phyloP scores from a whole-genome alignment of 2,888 invertebrate species.

The Amblyjoppa proteus region DNA sequence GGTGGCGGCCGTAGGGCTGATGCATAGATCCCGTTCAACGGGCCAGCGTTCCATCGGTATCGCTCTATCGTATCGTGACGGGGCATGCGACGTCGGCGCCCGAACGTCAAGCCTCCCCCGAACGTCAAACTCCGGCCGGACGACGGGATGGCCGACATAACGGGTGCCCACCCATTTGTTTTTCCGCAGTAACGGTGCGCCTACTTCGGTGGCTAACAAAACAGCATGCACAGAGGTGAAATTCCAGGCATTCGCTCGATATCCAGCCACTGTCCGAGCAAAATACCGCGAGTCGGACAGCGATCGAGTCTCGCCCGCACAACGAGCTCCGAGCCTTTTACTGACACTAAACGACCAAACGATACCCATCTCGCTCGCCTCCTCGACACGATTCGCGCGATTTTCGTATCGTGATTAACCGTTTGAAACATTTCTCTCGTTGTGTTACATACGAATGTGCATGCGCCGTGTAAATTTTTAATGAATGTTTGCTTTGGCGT shows the following conservation, averaged over 20 bases:
- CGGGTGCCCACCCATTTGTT: constrained; percentile 43
- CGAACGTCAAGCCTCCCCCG: constrained; percentile 57
- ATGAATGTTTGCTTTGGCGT: constrained; percentile 28
- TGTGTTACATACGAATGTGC: constrained; percentile 27
- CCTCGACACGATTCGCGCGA: constrained; percentile 48
- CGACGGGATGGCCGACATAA: constrained; percentile 28
- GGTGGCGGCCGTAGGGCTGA: constrained; percentile 53
- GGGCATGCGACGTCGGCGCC: constrained; percentile 77
- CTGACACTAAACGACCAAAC: constrained; percentile 50
- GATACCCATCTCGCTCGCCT: constrained; percentile 58
- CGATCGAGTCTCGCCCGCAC: constrained; percentile 10
- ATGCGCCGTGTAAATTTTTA: constrained; percentile 24
- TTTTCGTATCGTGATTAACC: constrained; percentile 51
- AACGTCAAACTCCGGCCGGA: constrained; percentile 70
- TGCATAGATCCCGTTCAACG: constrained; percentile 64
- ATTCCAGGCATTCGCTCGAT: constrained; percentile 60
- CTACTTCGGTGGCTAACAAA: constrained; percentile 25
- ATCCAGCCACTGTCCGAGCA: constrained; percentile 37
- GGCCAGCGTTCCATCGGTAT: constrained; percentile 70
- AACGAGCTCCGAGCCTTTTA: constrained; percentile 41
- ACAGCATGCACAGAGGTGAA: constrained; percentile 44
- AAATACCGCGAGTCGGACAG: constrained; percentile 33
- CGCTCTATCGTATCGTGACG: constrained; percentile 74
- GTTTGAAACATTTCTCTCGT: constrained; percentile 44
- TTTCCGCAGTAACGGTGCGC: constrained; percentile 15